Conservation (phyloP, 1,140 invertebrate species). For the Drosophila cardini region DNA sequence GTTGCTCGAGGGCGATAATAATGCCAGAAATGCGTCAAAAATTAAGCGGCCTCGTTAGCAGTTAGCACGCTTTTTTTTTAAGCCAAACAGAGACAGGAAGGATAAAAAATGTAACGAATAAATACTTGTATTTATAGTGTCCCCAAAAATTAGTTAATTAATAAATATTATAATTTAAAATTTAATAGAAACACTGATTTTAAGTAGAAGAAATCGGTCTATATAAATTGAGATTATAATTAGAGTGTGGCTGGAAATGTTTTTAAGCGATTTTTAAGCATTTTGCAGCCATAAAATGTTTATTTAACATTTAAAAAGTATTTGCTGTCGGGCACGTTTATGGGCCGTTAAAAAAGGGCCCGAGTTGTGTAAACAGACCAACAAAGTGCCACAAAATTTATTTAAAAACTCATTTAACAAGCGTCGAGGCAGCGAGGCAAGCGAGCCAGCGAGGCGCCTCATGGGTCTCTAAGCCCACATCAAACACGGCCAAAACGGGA, state of each 20-base stretch:
- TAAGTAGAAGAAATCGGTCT: neutral
- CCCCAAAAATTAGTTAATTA: neutral
- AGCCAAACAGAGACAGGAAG: neutral
- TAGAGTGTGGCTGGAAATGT: constrained; percentile 36
- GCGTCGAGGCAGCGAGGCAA: constrained; percentile 45
- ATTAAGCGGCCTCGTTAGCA: constrained; percentile 44
- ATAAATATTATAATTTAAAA: neutral
- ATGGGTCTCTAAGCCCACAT: constrained; percentile 71
- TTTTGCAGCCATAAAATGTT: constrained; percentile 74
- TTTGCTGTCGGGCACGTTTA: constrained; percentile 75
- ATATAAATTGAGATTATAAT: constrained; percentile 55
- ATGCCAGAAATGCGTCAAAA: constrained; percentile 61
- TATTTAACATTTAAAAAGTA: constrained; percentile 82
- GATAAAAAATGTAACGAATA: neutral
- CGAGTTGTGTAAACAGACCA: constrained; percentile 63
- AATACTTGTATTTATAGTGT: neutral
- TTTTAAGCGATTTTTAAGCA: constrained; percentile 72
- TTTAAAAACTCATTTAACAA: constrained; percentile 81
- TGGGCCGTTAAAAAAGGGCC: constrained; percentile 76
- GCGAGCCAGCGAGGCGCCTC: constrained; percentile 43
- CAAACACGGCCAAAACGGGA: constrained; percentile 48
- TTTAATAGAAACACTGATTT: neutral
- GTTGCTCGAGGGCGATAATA: constrained; percentile 53
- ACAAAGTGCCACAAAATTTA: constrained; percentile 77
- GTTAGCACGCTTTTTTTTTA: constrained; percentile 25